phyloP scores from a whole-genome alignment of 2,888 invertebrate genomes.

The Rhingia campestris region DNA sequence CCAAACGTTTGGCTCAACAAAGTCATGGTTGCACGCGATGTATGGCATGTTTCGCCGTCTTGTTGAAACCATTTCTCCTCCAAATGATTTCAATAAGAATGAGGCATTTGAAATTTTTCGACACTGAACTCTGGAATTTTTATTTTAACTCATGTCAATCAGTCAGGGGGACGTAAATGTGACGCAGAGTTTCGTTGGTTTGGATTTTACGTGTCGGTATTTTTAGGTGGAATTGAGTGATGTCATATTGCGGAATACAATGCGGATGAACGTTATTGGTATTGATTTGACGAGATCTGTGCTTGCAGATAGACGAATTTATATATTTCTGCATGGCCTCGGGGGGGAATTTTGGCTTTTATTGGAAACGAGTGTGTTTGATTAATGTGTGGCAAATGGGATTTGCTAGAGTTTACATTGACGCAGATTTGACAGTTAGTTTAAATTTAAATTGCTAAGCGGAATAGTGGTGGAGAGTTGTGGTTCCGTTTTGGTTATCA shows the following conservation, averaged over 20 bases:
- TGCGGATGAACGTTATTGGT: conserved; percentile 64
- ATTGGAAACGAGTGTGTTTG: conserved; percentile 24
- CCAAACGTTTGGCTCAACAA: too few relatives aligned
- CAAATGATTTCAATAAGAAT: too few relatives aligned
- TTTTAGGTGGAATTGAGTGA: conserved; percentile 51
- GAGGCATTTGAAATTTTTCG: conserved; percentile 39
- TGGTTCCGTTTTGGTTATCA: too few relatives aligned
- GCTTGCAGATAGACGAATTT: conserved; percentile 20
- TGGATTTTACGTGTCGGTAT: background rate
- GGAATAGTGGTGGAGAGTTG: too few relatives aligned
- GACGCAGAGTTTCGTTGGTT: background rate
- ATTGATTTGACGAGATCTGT: conserved; percentile 62
- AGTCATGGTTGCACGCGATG: too few relatives aligned
- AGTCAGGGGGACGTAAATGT: conserved; percentile 31
- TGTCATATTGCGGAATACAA: conserved; percentile 65
- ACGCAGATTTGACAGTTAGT: too few relatives aligned
- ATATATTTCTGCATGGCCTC: conserved; percentile 23
- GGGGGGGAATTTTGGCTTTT: background rate
- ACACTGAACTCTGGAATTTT: conserved; percentile 39
- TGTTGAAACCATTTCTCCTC: too few relatives aligned
- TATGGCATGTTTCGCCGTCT: too few relatives aligned
- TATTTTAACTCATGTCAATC: conserved; percentile 68
- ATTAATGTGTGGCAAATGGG: conserved; percentile 42
- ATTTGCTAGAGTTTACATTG: conserved; percentile 12
- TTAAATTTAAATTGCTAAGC: too few relatives aligned